These are phyloP conservation scores for Copidosoma floridanum DNA, from an alignment of 1,140 invertebrate species.

Conservation along the genomic window DNA sequence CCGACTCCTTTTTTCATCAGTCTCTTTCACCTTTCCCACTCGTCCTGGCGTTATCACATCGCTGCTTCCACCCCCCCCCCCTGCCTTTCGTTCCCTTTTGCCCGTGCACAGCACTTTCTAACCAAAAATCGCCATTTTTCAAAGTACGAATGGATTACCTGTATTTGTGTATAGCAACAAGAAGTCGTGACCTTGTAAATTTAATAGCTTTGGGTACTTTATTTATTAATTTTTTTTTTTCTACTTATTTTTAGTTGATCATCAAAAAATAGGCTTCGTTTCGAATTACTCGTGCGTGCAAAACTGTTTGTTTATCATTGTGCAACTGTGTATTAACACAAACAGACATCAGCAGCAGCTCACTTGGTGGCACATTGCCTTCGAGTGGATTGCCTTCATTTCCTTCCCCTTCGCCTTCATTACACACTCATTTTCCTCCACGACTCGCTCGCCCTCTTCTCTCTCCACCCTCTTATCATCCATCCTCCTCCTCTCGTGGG, in stretches of 20 bases:
- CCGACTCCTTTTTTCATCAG: not conserved
- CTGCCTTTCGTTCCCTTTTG: not conserved
- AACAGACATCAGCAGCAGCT: not conserved
- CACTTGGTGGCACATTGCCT: too few relatives aligned
- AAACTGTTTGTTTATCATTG: too few relatives aligned
- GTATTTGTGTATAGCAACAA: too few relatives aligned
- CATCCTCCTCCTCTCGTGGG: not conserved
- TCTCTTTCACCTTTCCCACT: not conserved
- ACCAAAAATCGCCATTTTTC: too few relatives aligned
- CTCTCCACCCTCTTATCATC: not conserved
- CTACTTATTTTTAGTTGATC: too few relatives aligned
- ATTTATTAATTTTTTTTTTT: too few relatives aligned
- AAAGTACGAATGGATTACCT: too few relatives aligned
- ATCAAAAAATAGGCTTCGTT: too few relatives aligned
- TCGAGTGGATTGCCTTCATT: not conserved
- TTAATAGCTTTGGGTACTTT: too few relatives aligned
- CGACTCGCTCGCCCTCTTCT: conserved; percentile 1
- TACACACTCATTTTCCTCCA: not conserved
- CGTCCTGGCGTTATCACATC: not conserved
- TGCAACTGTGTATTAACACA: too few relatives aligned
- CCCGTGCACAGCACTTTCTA: not conserved
- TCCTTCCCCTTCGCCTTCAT: not conserved
- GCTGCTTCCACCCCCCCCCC: not conserved
- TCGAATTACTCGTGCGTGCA: too few relatives aligned
- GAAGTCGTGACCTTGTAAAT: too few relatives aligned